Conservation (phyloP, 2,888 invertebrate genomes). For the Lasioglossum morio region DNA sequence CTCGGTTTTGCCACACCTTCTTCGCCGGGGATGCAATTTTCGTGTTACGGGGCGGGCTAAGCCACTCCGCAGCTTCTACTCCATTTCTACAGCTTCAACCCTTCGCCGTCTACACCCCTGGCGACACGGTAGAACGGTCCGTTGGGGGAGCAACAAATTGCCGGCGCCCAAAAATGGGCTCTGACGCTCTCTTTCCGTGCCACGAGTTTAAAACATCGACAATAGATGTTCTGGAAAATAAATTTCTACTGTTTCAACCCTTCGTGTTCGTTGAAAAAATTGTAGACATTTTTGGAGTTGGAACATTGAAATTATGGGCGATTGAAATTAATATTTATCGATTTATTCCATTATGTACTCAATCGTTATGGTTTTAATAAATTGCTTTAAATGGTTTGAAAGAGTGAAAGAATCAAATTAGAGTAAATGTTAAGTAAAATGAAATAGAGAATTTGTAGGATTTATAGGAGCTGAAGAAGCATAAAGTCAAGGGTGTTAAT, state of each 20-base stretch:
- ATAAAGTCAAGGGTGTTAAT: slow-evolving; percentile 56
- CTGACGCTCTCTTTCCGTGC: neutral
- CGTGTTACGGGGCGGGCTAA: slow-evolving; percentile 43
- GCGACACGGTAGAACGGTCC: neutral
- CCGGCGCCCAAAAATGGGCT: neutral
- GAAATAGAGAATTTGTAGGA: neutral
- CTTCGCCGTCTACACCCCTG: slow-evolving; percentile 5
- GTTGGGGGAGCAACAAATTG: neutral
- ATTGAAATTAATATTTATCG: neutral
- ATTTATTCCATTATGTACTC: neutral
- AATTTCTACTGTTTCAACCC: neutral
- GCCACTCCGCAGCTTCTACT: slow-evolving; percentile 28
- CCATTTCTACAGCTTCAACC: slow-evolving; percentile 22
- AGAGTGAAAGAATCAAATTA: neutral
- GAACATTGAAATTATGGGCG: neutral
- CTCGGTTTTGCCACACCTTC: slow-evolving; percentile 43
- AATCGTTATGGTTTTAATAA: neutral
- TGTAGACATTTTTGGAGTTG: neutral
- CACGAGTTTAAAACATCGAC: neutral
- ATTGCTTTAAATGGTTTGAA: too few relatives aligned
- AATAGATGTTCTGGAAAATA: neutral
- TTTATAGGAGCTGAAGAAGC: slow-evolving; percentile 4
- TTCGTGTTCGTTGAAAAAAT: neutral
- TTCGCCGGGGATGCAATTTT: slow-evolving; percentile 49
- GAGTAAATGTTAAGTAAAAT: neutral